A percentile compares a stretch with the other conserved stretches of the same genome.
These are phyloP conservation scores for Miltochrista miniata DNA, from an alignment of 2,888 invertebrate species.

Conservation along the genomic window DNA sequence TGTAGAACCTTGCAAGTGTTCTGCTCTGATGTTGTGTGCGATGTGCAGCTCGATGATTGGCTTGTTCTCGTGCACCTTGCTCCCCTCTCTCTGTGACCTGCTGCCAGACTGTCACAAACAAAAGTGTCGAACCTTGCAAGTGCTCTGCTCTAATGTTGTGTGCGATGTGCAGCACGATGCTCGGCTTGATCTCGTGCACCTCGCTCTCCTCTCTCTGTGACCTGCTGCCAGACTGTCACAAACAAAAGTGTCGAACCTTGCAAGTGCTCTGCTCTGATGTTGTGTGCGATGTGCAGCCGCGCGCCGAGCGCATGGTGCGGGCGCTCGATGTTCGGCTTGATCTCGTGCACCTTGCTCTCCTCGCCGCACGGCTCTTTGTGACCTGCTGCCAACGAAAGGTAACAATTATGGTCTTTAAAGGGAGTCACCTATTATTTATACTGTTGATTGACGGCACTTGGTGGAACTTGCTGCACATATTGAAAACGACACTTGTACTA, in stretches of 20 bases:
- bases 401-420: neutral
- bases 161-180: constrained; percentile 69
- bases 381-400: constrained; percentile 69
- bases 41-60: constrained; percentile 70
- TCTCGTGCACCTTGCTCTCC: constrained; percentile 87
- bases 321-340: constrained; percentile 71
- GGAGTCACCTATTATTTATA: too few relatives aligned
- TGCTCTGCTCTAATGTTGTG: constrained; percentile 74
- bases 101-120: constrained; percentile 7
- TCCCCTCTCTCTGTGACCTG: constrained; percentile 90
- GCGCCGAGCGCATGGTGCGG: constrained; percentile 73
- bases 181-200: constrained; percentile 84
- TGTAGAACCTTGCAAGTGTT: constrained; percentile 67
- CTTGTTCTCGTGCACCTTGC: constrained; percentile 86
- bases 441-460: too few relatives aligned
- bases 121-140: constrained; percentile 56
- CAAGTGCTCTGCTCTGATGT: constrained; percentile 71
- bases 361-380: constrained; percentile 88
- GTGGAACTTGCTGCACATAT: too few relatives aligned
- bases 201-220: constrained; percentile 83
- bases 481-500: too few relatives aligned
- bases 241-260: constrained; percentile 50
- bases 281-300: constrained; percentile 70
- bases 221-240: too few relatives aligned
- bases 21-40: constrained; percentile 71